Percentiles rank a stretch among this genome's conserved stretches.
Evolutionary conservation across 1,140 invertebrate species (phyloP).

Genomic region (Maconellicoccus hirsutus): DNA sequence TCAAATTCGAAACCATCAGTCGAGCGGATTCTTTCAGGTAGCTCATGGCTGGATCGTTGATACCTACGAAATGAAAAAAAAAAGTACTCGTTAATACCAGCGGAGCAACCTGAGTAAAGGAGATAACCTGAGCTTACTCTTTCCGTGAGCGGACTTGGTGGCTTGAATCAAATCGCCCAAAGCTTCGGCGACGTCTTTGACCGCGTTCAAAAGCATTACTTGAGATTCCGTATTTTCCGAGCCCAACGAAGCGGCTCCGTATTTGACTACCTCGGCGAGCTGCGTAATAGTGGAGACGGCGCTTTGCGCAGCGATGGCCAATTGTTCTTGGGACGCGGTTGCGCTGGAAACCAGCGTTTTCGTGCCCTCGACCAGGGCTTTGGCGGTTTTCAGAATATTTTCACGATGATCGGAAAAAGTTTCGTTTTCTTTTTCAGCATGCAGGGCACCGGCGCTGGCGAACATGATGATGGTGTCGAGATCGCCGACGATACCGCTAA

Average conservation of each 20-base stretch:
- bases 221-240: constrained; percentile 91
- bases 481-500: constrained; percentile 96
- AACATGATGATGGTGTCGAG: constrained; percentile 99
- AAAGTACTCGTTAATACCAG: too few species aligned
- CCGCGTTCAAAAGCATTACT: constrained; percentile 94
- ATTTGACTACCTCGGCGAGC: constrained; percentile 92
- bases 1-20: constrained; percentile 99
- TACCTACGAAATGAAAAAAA: constrained; percentile 36
- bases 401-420: constrained; percentile 87
- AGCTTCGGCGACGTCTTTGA: constrained; percentile 93
- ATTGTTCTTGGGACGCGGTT: constrained; percentile 88
- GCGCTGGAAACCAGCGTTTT: constrained; percentile 92
- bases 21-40: constrained; percentile 95
- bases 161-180: constrained; percentile 91
- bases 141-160: constrained; percentile 92
- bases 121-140: constrained; percentile 41
- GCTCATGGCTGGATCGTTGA: constrained; percentile 92
- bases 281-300: constrained; percentile 93
- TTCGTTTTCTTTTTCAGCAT: constrained; percentile 82
- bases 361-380: constrained; percentile 97
- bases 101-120: too few species aligned
- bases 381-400: constrained; percentile 94
- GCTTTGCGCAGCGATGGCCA: constrained; percentile 91
- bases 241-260: constrained; percentile 87
- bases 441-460: constrained; percentile 93